A percentile compares a stretch with the other conserved stretches of the same genome.
Conservation (phyloP, 2,797 vertebrate genomes). For the Anguilla pacifica region DNA sequence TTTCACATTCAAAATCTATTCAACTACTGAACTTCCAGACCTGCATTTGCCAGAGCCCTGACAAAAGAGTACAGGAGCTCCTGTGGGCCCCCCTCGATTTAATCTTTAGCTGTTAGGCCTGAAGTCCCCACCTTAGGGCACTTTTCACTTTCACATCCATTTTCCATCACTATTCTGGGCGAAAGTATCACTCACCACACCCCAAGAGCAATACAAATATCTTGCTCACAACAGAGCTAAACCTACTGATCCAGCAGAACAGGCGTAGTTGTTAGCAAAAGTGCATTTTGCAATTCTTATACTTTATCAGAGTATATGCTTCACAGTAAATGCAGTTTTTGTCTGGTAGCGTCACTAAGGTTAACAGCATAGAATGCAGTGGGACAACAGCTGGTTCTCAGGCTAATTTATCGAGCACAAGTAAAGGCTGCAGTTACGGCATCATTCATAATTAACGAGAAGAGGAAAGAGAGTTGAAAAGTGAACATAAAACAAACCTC, state of each 20-base stretch:
- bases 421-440: neutral
- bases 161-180: neutral
- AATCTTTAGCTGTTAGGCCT: neutral
- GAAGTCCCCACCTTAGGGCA: neutral
- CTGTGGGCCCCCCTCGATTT: neutral
- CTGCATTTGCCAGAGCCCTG: neutral
- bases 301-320: neutral
- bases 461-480: neutral
- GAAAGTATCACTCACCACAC: neutral
- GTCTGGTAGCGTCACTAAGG: neutral
- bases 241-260: neutral
- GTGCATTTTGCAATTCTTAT: neutral
- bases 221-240: neutral
- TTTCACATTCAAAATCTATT: neutral
- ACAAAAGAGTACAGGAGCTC: no score
- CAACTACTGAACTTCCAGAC: neutral
- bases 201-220: neutral
- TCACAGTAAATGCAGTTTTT: neutral
- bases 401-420: neutral
- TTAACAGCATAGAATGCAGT: neutral
- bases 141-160: constrained; percentile 2
- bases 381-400: neutral
- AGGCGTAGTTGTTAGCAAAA: neutral
- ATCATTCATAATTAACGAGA: neutral
- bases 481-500: neutral